phyloP scores from a whole-genome alignment of 2,888 invertebrate species.

The Cheilosia soror region DNA sequence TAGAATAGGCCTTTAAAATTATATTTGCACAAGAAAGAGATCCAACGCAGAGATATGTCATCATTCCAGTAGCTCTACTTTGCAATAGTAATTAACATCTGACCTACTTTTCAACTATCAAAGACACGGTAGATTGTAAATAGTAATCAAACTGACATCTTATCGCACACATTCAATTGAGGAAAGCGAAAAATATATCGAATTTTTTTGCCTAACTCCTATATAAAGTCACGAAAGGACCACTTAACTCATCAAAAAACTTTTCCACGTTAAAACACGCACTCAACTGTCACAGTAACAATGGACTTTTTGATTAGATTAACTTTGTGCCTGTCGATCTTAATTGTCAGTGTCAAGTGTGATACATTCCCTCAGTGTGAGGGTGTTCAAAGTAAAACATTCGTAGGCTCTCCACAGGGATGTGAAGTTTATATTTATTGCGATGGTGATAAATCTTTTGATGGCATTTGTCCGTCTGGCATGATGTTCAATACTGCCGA shows the following conservation, averaged over 20 bases:
- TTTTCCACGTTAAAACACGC: not conserved
- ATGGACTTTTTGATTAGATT: conserved; percentile 18
- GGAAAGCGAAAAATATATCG: not conserved
- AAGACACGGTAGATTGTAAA: not conserved
- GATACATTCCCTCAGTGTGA: conserved; percentile 78
- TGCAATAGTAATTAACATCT: not conserved
- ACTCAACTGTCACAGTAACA: not conserved
- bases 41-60: too few relatives aligned
- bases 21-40: too few relatives aligned
- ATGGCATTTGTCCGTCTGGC: conserved; percentile 79
- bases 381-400: conserved; percentile 76
- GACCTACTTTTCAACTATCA: not conserved
- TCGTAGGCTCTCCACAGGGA: conserved; percentile 76
- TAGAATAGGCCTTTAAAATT: too few relatives aligned
- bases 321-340: not conserved
- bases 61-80: too few relatives aligned
- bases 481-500: conserved; percentile 78
- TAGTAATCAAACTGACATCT: not conserved
- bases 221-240: not conserved
- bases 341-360: conserved; percentile 34
- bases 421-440: conserved; percentile 80
- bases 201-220: not conserved
- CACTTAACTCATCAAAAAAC: not conserved
- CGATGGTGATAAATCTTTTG: conserved; percentile 78
- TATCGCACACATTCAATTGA: not conserved